Conservation (phyloP, 2,113 vertebrate genomes). For the Thalassoma bifasciatum region DNA sequence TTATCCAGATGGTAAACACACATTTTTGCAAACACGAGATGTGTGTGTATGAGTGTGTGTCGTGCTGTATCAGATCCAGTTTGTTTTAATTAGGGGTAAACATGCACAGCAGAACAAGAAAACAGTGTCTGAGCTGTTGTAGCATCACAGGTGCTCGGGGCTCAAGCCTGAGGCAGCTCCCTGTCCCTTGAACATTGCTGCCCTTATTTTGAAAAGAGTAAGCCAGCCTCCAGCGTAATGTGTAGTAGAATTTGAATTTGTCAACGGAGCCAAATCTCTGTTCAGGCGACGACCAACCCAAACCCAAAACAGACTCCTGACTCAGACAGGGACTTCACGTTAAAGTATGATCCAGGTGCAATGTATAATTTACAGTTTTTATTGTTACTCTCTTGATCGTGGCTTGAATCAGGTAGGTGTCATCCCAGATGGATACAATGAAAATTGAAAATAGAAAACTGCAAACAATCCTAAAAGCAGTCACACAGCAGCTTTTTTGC, state of each 20-base stretch:
- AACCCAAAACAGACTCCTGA: too few species aligned
- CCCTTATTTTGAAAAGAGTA: slow-evolving; percentile 13
- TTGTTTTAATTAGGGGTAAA: neutral
- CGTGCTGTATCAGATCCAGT: neutral
- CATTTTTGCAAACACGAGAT: neutral
- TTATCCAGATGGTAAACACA: neutral
- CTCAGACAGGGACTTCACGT: too few species aligned
- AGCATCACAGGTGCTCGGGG: neutral
- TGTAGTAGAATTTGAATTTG: neutral
- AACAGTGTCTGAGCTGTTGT: neutral
- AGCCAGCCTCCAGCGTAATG: neutral
- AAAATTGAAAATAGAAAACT: too few species aligned
- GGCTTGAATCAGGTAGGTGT: too few species aligned
- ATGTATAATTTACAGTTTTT: too few species aligned
- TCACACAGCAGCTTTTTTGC: too few species aligned
- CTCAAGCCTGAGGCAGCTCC: neutral
- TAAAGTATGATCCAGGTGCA: too few species aligned
- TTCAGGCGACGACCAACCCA: neutral
- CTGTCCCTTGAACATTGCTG: neutral
- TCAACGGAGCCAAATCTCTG: neutral
- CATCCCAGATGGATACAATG: too few species aligned
- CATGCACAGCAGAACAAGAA: neutral
- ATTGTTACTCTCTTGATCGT: too few species aligned
- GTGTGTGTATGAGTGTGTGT: neutral
- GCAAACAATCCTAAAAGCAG: too few species aligned